phyloP scores from a whole-genome alignment of 2,797 vertebrate genomes.

The Epinephelus awoara region DNA sequence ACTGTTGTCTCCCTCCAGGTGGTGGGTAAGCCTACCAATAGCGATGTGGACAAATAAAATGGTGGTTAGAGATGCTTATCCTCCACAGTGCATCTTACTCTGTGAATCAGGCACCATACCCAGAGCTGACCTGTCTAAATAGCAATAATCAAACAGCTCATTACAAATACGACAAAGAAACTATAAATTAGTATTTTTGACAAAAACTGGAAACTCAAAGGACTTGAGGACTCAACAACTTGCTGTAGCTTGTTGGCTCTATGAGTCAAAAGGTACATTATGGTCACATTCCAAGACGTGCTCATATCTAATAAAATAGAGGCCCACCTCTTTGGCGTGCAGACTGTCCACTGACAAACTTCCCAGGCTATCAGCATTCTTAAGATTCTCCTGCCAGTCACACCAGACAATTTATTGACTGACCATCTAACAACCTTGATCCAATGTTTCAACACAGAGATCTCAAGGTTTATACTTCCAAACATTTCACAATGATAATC shows the following conservation, averaged over 20 bases:
- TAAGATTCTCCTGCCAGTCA: conserved; percentile 86
- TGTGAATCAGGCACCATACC: neutral
- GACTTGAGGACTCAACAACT: conserved; percentile 1
- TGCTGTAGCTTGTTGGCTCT: conserved; percentile 49
- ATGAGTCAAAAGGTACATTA: conserved; percentile 67
- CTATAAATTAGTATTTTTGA: neutral
- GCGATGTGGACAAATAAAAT: neutral
- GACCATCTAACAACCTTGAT: conserved; percentile 69
- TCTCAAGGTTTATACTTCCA: conserved; percentile 6
- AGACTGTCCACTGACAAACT: conserved; percentile 76
- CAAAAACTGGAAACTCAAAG: conserved; percentile 9
- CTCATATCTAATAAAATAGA: conserved; percentile 86
- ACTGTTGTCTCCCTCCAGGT: neutral
- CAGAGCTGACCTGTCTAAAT: neutral
- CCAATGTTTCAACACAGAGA: conserved; percentile 37
- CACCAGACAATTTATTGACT: conserved; percentile 74
- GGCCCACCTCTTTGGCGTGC: conserved; percentile 73
- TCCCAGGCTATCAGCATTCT: conserved; percentile 83
- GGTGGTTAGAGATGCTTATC: conserved; percentile 12
- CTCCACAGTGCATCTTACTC: neutral
- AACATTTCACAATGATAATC: conserved; percentile 12
- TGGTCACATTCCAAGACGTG: conserved; percentile 80
- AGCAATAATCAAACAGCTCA: neutral
- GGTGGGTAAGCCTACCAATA: neutral
- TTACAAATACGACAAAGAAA: neutral